Base-by-base conservation (phyloP, 2,113 vertebrate genomes). In the Fulica atra region DNA sequence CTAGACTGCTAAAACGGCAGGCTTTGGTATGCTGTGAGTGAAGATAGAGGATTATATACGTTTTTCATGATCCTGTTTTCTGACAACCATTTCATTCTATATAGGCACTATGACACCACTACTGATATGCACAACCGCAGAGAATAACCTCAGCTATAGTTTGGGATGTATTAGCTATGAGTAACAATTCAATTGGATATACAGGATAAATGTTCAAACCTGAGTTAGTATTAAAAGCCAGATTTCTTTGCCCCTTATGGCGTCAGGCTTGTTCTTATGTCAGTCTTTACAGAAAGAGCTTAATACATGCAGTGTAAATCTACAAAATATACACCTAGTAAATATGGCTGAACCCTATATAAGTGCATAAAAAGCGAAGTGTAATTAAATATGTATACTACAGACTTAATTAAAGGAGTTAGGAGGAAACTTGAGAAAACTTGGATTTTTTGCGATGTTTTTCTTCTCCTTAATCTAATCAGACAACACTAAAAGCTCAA, bases 401-500 rank as follows among this genome's bases (percentile, higher is more conserved):
- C 79, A 53, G 46, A 93, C 82, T 95, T 88, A 92, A 94, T 95
- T 91, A 92, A 68, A 94, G 76, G 64, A 92, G 85, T 83, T 94
- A 68, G 71, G 46, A 60, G 35, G 71, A 94, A 96, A 96, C 94
- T 96, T 95, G 94, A 96, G 94, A 97, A 96, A 95, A 97, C 84
- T 7, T 63, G 71, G 61, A 95, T 96, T 96, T 97, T 97, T 93
- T 92, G 3, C 42, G 93, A 72, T 95, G 93, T 96, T 97, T 97
- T 97, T 96, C 87, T 95, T 97, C 85, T 95, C 76, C 82, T 88
- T 97, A 96, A 97, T 97, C 88, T 96, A 96, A 96, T 93, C 94
- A 93, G 96, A 97, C 95, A 95, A 96, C 95, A 96, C 92, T 74
- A 88, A 96, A 96, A 94, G 71, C 95, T 94, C 94, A 86, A 90